Evolutionary conservation across 2,888 invertebrate genomes (phyloP), one percentile per base, ranked within the genome.

Genomic region (Drosophila siamana): DNA sequence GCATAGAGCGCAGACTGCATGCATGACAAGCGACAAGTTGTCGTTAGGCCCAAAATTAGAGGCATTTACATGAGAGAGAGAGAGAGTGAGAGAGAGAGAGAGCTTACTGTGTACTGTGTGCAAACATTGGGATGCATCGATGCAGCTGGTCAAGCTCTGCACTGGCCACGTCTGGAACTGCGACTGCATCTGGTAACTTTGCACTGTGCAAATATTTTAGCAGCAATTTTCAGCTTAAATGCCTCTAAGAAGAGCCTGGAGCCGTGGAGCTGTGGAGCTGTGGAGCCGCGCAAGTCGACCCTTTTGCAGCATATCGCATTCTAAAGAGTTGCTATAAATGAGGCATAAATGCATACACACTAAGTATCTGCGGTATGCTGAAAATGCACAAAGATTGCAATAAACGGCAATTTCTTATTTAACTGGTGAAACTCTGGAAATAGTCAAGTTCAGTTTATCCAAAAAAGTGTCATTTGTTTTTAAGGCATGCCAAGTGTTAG

Each of bases 221-320:
- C 77, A 80, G 82, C 86, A 84, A 90, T 89, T 89, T 89, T 89
- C 90, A 83, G 85, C 88, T 86, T 90, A 86, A 89, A 80, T 81
- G 70, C 83, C 76, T 70, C 59, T 41, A 79, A 73, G 57, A 55
- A 33, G 43, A 62, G 78, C 47, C 59, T 66, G 55, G 54, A 50
- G 60, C 19, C 54, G 40, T 62, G 62, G 59, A 63, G n/a, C n/a
- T n/a, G n/a, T n/a, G n/a, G n/a, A n/a, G n/a, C n/a, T n/a, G n/a
- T n/a, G n/a, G n/a, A n/a, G n/a, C n/a, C n/a, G n/a, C 50, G 59
- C 62, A 22, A 38, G 51, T 47, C 59, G 43, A 52, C 16, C 59
- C 51, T 52, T 74, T 54, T 28, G n/a, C 47, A 8, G 22, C 11
- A 24, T 15, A 9, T 15, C 9, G 8, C 33, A 41, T 19, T 26